phyloP scores from a whole-genome alignment of 2,113 vertebrate genomes.

The Aspidoscelis tigris region DNA sequence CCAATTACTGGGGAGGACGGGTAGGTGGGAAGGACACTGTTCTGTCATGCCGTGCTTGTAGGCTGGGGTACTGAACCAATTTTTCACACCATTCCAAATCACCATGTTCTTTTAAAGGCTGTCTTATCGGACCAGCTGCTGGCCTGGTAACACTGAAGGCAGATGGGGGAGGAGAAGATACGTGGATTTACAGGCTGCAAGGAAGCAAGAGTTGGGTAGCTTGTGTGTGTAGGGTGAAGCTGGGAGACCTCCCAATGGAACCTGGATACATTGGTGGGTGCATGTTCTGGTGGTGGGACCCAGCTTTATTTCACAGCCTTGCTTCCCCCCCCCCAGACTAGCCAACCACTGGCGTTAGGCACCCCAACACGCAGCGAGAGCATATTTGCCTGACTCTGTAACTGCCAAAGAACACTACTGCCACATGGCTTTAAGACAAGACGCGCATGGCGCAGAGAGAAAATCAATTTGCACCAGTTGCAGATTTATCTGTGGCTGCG shows the following conservation, averaged over 20 bases:
- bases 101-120: no score
- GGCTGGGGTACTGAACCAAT: no score
- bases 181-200: no score
- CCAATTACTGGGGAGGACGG: no score
- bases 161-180: no score
- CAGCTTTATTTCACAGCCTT: not conserved
- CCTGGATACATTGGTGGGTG: not conserved
- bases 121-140: no score
- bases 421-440: not conserved
- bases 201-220: not conserved
- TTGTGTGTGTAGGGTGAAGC: not conserved
- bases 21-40: no score
- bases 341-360: not conserved
- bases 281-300: not conserved
- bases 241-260: not conserved
- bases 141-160: no score
- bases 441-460: not conserved
- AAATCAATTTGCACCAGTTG: slow-evolving; percentile 1
- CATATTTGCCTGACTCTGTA: not conserved
- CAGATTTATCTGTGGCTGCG: not conserved
- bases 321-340: not conserved
- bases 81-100: no score
- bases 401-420: not conserved
- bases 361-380: not conserved
- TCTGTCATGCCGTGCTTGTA: no score